These are phyloP conservation scores for Caenorhabditis latens DNA, from an alignment of 1,140 invertebrate genomes.

Conservation along the genomic window DNA sequence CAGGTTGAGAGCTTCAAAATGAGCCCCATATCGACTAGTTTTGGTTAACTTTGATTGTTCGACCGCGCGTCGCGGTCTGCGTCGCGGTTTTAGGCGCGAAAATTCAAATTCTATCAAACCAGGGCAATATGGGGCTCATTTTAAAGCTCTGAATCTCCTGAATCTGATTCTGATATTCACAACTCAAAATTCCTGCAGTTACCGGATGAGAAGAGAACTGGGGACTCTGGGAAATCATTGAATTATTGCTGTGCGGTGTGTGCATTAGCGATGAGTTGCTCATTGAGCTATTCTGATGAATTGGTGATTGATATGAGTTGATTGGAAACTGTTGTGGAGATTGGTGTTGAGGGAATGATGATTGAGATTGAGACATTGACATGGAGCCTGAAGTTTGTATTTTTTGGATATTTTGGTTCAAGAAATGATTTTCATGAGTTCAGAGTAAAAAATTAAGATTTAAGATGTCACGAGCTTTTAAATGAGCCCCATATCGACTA, in stretches of 20 bases:
- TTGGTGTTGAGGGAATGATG: not conserved
- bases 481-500: no score
- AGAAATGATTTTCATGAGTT: not conserved
- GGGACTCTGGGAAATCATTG: slow-evolving; percentile 14
- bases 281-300: not conserved
- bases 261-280: slow-evolving; percentile 20
- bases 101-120: not conserved
- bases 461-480: no score
- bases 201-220: slow-evolving; percentile 38
- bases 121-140: not conserved
- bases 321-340: slow-evolving; percentile 19
- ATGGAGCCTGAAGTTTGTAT: not conserved
- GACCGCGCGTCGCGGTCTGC: not conserved
- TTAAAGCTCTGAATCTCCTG: no score
- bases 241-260: slow-evolving; percentile 24
- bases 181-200: not conserved
- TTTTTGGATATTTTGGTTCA: no score
- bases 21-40: not conserved
- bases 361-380: not conserved
- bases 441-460: no score
- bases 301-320: slow-evolving; percentile 5
- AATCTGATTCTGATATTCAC: no score
- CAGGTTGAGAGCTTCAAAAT: not conserved
- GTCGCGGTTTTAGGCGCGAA: not conserved
- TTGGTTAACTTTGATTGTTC: not conserved